Percentiles rank a stretch among this genome's conserved stretches.
Evolutionary conservation across 1,140 invertebrate species (phyloP).

Genomic region (Sycophila sp.): DNA sequence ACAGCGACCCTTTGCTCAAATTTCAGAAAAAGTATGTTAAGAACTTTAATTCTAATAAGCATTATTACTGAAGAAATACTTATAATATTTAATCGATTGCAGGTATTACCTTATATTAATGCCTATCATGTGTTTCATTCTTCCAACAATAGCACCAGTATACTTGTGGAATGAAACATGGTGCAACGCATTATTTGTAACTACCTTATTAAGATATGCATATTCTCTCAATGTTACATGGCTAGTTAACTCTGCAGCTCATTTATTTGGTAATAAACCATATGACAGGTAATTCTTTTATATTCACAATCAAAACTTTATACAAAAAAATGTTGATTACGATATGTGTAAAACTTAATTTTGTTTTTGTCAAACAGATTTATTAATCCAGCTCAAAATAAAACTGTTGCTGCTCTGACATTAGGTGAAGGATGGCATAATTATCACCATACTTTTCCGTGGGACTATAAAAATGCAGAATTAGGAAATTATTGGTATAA

Average conservation of each 20-base stretch:
- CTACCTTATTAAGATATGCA: slow-evolving; percentile 85
- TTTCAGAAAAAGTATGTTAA: slow-evolving; percentile 86
- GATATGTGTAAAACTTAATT: too few relatives aligned
- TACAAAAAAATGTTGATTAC: not conserved
- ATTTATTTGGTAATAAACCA: slow-evolving; percentile 90
- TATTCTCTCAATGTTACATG: slow-evolving; percentile 92
- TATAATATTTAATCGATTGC: slow-evolving; percentile 36
- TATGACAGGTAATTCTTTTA: slow-evolving; percentile 82
- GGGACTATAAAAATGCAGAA: slow-evolving; percentile 91
- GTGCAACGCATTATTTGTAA: slow-evolving; percentile 82
- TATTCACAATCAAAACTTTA: not conserved
- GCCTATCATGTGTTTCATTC: slow-evolving; percentile 83
- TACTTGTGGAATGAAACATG: slow-evolving; percentile 87
- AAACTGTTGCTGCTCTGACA: slow-evolving; percentile 75
- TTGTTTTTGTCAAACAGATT: slow-evolving; percentile 68
- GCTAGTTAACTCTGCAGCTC: slow-evolving; percentile 95
- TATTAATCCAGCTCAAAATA: slow-evolving; percentile 82
- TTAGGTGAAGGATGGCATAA: slow-evolving; percentile 94
- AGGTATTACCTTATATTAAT: slow-evolving; percentile 87
- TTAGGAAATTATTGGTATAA: slow-evolving; percentile 83
- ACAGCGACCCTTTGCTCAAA: slow-evolving; percentile 83
- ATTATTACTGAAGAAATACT: not conserved
- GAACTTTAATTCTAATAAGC: not conserved
- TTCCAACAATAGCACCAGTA: slow-evolving; percentile 87
- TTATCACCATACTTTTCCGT: slow-evolving; percentile 96